Percentiles rank a stretch among this genome's conserved stretches.
phyloP scores from a whole-genome alignment of 2,888 invertebrate genomes.

The Microplitis manilae region DNA sequence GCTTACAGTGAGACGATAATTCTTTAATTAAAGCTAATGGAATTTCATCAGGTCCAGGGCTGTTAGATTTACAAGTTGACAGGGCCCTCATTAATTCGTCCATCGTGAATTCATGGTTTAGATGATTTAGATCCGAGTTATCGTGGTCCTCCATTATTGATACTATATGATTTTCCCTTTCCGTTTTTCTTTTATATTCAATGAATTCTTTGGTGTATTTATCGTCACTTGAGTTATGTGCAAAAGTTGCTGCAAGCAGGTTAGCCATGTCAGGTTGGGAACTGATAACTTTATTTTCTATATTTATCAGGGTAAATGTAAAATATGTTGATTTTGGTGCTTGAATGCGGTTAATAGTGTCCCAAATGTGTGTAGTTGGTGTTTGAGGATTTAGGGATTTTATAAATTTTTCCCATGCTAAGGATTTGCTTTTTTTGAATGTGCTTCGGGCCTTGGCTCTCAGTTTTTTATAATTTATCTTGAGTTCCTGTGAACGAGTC shows the following conservation, averaged over 20 bases:
- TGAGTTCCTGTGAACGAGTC: no score
- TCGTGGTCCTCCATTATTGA: no score
- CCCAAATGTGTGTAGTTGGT: not conserved
- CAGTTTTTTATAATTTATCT: not conserved
- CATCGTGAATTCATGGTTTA: not conserved
- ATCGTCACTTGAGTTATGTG: not conserved
- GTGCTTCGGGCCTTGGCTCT: not conserved
- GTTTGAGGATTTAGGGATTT: not conserved
- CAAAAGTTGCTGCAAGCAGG: not conserved
- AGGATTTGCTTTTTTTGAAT: not conserved
- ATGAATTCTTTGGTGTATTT: not conserved
- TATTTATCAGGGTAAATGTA: not conserved
- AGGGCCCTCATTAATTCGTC: no score
- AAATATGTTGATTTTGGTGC: not conserved
- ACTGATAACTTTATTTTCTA: not conserved
- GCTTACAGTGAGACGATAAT: no score
- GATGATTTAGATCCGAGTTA: not conserved
- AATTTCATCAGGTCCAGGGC: not conserved
- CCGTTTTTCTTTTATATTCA: not conserved
- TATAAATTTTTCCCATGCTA: not conserved
- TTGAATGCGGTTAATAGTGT: not conserved
- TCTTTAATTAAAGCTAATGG: not conserved
- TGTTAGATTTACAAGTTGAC: no score
- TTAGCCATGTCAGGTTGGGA: not conserved
- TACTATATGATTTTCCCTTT: not conserved